phyloP scores from a whole-genome alignment of 2,888 invertebrate genomes.

The Lissocephala sabroskyi region DNA sequence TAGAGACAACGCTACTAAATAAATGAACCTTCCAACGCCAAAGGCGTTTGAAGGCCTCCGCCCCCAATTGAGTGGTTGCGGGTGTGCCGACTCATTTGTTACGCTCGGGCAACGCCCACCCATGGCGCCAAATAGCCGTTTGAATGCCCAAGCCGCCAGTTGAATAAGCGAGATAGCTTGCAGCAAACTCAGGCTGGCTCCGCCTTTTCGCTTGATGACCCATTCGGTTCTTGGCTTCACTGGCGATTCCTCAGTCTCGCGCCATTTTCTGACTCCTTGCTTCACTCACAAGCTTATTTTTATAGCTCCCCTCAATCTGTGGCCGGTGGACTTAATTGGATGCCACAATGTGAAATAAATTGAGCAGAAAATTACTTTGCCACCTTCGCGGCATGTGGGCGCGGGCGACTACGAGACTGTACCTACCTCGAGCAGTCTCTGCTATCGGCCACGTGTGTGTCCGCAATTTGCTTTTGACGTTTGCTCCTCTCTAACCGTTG shows the following conservation, averaged over 20 bases:
- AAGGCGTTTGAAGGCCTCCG: not conserved
- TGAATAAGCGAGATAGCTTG: too few relatives aligned
- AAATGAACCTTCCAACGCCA: not conserved
- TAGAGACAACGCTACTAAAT: too few relatives aligned
- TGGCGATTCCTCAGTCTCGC: not conserved
- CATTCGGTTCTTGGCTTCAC: too few relatives aligned
- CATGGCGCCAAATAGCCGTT: too few relatives aligned
- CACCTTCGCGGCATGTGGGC: too few relatives aligned
- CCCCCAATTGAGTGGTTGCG: constrained; percentile 6
- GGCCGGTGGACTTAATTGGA: constrained; percentile 70
- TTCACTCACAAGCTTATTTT: too few relatives aligned
- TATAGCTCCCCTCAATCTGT: constrained; percentile 18
- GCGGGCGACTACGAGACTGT: not conserved
- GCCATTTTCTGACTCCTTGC: not conserved
- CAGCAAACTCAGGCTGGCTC: not conserved
- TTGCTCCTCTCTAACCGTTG: constrained; percentile 27
- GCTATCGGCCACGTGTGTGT: not conserved
- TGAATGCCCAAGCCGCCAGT: too few relatives aligned
- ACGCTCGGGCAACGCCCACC: constrained; percentile 17
- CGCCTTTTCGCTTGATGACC: constrained; percentile 1
- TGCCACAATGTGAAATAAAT: constrained; percentile 73
- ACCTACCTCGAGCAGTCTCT: not conserved
- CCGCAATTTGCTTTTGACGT: not conserved
- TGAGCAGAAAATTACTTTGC: constrained; percentile 73
- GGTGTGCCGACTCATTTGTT: constrained; percentile 30